Evolutionary conservation across 2,797 vertebrate genomes (phyloP).

Genomic region (Jordanella pulchra): DNA sequence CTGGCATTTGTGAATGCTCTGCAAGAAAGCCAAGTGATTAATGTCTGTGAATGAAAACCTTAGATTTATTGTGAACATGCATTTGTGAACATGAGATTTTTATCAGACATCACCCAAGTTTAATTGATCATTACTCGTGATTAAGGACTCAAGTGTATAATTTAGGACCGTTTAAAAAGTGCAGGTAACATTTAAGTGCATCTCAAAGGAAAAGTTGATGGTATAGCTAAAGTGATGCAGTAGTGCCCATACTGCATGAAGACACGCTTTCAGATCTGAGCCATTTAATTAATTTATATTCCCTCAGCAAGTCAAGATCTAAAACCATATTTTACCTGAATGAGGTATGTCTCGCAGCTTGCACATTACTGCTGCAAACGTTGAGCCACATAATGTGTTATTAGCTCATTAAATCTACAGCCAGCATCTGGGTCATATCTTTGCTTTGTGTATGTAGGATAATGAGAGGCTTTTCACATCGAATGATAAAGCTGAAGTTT

Average conservation of each 20-base stretch:
- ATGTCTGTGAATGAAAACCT: conserved; percentile 61
- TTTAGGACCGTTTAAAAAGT: conserved; percentile 16
- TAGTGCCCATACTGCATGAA: conserved; percentile 1
- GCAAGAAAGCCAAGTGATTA: conserved; percentile 61
- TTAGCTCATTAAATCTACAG: conserved; percentile 76
- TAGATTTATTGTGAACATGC: conserved; percentile 34
- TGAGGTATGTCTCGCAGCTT: conserved; percentile 53
- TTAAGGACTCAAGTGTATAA: conserved; percentile 15
- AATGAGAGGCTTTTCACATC: conserved; percentile 61
- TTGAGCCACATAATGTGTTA: conserved; percentile 67
- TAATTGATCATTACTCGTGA: conserved; percentile 47
- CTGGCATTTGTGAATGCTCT: conserved; percentile 60
- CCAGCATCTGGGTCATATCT: conserved; percentile 77
- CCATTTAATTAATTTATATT: conserved; percentile 39
- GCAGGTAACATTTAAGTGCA: conserved; percentile 19
- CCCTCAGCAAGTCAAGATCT: conserved; percentile 24
- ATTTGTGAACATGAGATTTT: conserved; percentile 43
- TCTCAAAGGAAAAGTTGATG: conserved; percentile 28
- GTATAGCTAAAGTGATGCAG: conserved; percentile 15
- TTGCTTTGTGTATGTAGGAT: conserved; percentile 51
- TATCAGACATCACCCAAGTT: conserved; percentile 30
- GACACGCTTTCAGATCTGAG: conserved; percentile 35
- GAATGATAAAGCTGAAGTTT: conserved; percentile 65
- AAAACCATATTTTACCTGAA: conserved; percentile 48
- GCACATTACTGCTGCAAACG: conserved; percentile 68